phyloP scores from a whole-genome alignment of 2,797 vertebrate species.

The Taeniopygia guttata region DNA sequence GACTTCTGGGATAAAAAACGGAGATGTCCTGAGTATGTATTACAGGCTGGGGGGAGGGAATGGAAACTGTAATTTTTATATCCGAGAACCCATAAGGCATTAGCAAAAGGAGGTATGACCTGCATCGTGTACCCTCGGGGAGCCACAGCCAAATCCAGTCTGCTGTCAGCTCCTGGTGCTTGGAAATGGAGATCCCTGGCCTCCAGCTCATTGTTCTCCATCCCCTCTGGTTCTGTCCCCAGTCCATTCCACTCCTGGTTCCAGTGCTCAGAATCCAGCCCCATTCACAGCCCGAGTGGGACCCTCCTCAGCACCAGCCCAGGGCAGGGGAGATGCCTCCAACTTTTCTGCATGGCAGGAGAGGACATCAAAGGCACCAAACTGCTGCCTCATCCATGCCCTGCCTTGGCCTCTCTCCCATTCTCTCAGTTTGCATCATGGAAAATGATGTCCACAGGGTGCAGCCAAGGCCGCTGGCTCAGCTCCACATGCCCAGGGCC shows the following conservation, averaged over 20 bases:
- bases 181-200: neutral
- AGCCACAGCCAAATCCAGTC: neutral
- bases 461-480: neutral
- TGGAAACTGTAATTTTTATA: neutral
- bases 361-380: neutral
- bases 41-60: neutral
- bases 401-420: neutral
- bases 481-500: neutral
- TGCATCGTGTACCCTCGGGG: rapidly evolving
- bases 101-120: neutral
- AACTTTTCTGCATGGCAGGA: neutral
- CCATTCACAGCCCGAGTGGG: rapidly evolving
- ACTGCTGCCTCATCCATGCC: rapidly evolving
- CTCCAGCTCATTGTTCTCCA: neutral
- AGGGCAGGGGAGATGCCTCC: neutral
- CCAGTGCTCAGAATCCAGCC: neutral
- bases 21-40: neutral
- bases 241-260: neutral
- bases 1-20: neutral
- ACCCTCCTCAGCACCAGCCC: neutral
- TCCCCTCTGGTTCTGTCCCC: neutral
- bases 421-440: constrained; percentile 38
- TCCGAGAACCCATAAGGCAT: neutral
- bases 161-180: neutral
- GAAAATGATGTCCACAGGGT: constrained; percentile 16